These are phyloP conservation scores for Yponomeuta sedellus DNA, from an alignment of 2,888 invertebrate genomes.

Conservation along the genomic window DNA sequence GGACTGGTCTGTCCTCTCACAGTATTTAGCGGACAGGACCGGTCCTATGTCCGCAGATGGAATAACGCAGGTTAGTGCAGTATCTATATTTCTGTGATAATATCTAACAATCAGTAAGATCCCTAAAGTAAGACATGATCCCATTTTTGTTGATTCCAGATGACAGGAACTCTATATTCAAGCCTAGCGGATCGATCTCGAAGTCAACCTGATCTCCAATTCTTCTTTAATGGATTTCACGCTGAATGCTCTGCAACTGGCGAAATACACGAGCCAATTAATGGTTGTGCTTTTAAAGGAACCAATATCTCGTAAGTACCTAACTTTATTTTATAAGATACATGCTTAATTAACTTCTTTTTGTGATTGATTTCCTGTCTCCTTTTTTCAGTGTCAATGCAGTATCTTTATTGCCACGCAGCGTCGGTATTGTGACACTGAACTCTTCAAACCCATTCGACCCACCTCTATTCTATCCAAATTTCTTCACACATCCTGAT, in stretches of 20 bases:
- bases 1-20: conserved; percentile 73
- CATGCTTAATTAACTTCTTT: no score
- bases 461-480: conserved; percentile 41
- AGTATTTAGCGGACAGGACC: conserved; percentile 70
- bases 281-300: conserved; percentile 31
- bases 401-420: conserved; percentile 43
- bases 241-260: conserved; percentile 68
- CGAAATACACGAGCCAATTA: conserved; percentile 42
- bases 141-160: conserved; percentile 28
- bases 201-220: conserved; percentile 78
- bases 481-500: conserved; percentile 45
- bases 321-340: neutral
- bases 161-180: conserved; percentile 77
- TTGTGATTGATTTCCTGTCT: neutral
- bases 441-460: conserved; percentile 45
- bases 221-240: conserved; percentile 80
- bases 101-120: neutral
- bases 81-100: neutral
- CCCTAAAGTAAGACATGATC: neutral
- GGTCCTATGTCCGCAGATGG: conserved; percentile 80
- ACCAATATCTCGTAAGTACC: conserved; percentile 44
- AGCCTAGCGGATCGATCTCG: conserved; percentile 69
- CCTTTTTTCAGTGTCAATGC: conserved; percentile 38
- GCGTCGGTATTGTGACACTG: conserved; percentile 45
- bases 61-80: conserved; percentile 69